Evolutionary conservation across 1,140 invertebrate species (phyloP), one percentile per base, ranked within the genome.

Genomic region (Macrotrachela quadricornifera): DNA sequence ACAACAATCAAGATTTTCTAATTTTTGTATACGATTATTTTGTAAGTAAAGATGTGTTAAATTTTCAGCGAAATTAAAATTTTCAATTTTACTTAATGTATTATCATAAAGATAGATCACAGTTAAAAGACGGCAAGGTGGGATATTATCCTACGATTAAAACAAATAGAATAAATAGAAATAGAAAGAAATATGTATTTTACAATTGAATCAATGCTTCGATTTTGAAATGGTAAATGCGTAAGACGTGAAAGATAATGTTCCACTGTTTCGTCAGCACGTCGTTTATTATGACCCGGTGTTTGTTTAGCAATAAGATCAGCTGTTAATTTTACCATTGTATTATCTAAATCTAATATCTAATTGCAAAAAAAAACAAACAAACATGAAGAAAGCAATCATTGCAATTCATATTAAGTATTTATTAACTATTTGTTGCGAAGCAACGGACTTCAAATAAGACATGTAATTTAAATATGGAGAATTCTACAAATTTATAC

Each of bases 61-160:
- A 51, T 61, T 61, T 44, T 58, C 57, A 54, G 66, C 67, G 52
- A 63, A 59, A 37, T 60, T 57, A 12, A 71, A 57, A 39, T 57
- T 54, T 15, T 68, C 67, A 11, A 71, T 60, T 15, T 56, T 61
- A 21, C 56, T 55, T 47, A 71, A 52, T n/a, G 64, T 58, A 55
- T 71, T 71, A 56, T 71, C 68, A 60, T 70, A 71, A 38, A 71
- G 56, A 57, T 71, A 71, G 10, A 71, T 50, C 40, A 70, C 68
- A 44, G 62, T 61, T 51, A 71, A 52, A 43, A 44, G 49, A 10
- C 40, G 41, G 10, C 46, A 56, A 10, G 21, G 12, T 11, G 44
- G 50, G n/a, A 53, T 43, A 13, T 21, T 10, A 17, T 46, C 42
- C 42, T 56, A 12, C 13, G 6, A 38, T 18, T 36, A n/a, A 18